Percentiles rank a stretch among this genome's conserved stretches.
These are phyloP conservation scores for Drosophila birchii DNA, from an alignment of 2,888 invertebrate species.

Conservation along the genomic window DNA sequence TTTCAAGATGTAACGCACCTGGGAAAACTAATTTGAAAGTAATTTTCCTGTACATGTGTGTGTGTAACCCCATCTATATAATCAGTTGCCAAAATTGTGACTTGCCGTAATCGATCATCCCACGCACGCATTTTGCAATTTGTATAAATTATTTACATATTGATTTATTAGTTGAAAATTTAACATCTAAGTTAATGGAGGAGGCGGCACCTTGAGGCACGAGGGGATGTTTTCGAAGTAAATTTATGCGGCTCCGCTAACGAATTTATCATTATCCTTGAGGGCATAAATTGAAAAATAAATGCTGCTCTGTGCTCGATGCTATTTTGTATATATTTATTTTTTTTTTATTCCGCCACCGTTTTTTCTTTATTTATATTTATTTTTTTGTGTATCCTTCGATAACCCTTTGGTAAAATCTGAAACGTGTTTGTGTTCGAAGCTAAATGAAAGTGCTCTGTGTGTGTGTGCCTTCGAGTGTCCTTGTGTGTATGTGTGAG, in stretches of 20 bases:
- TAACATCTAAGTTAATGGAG: slow-evolving; percentile 62
- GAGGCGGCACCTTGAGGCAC: background rate
- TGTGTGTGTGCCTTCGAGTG: slow-evolving; percentile 3
- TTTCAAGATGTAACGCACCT: slow-evolving; percentile 12
- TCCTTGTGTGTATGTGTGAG: slow-evolving; percentile 10
- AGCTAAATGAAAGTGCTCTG: slow-evolving; percentile 56
- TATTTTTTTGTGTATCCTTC: slow-evolving; percentile 4
- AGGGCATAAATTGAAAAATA: slow-evolving; percentile 64
- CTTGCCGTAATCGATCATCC: slow-evolving; percentile 62
- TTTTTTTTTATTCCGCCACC: background rate
- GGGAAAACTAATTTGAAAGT: slow-evolving; percentile 38
- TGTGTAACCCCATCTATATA: slow-evolving; percentile 3
- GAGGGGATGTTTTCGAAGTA: background rate
- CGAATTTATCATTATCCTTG: slow-evolving; percentile 53
- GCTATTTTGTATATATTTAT: background rate
- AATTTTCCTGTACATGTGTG: slow-evolving; percentile 12
- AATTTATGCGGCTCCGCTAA: slow-evolving; percentile 53
- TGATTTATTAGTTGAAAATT: slow-evolving; percentile 72
- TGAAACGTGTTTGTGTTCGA: slow-evolving; percentile 32
- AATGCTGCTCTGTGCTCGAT: slow-evolving; percentile 36
- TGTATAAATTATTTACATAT: slow-evolving; percentile 75
- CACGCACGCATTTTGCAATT: slow-evolving; percentile 46
- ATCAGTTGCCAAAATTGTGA: slow-evolving; percentile 19
- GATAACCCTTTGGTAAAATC: slow-evolving; percentile 44
- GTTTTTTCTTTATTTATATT: background rate